Base-by-base conservation (phyloP, 2,113 vertebrate genomes). In the Syrmaticus mikado region DNA sequence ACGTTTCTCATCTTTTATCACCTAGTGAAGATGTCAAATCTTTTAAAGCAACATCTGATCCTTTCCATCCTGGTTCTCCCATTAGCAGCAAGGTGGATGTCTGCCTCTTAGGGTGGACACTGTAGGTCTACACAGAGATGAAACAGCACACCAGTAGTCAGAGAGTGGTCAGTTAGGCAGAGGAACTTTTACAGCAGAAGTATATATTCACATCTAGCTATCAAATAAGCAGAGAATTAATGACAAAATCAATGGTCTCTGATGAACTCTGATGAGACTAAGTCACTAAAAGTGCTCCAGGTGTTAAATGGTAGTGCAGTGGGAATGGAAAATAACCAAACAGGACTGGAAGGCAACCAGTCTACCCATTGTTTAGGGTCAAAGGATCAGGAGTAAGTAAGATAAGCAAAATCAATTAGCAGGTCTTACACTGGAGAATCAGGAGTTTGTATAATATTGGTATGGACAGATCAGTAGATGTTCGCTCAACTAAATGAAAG, bases 141-240 rank as follows among this genome's bases (percentile, higher is more conserved):
- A 86, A 53, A 64, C 0, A 3, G 36, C 62, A 43, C 11, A 27
- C 32, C 1, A 1, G 14, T 32, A 57, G 65, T 32, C 1, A 0
- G 28, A 46, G 46, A 53, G 64, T 8, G 21, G 30, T 19, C 55
- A 80, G 18, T 0, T 1, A 46, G 43, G 25, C 32, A 48, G n/a
- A n/a, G 65, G 50, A 53, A 6, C 27, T 13, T 53, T 70, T 22
- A 45, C 25, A 65, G 50, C 12, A 74, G n/a, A 70, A 6, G 10
- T 60, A 46, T 28, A 17, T 28, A 79, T 20, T 45, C 30, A 27
- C 14, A 75, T 34, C 30, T 58, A 80, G 36, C 6, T 38, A 60
- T 7, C 21, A 48, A 65, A 14, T 13, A 65, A 65, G 38, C 1
- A 60, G 17, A 52, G 19, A 79, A 32, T 9, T 17, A 70, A 58